A percentile compares a stretch with the other conserved stretches of the same genome.
Conservation (phyloP, 1,140 invertebrate genomes). For the Drosophila teissieri region DNA sequence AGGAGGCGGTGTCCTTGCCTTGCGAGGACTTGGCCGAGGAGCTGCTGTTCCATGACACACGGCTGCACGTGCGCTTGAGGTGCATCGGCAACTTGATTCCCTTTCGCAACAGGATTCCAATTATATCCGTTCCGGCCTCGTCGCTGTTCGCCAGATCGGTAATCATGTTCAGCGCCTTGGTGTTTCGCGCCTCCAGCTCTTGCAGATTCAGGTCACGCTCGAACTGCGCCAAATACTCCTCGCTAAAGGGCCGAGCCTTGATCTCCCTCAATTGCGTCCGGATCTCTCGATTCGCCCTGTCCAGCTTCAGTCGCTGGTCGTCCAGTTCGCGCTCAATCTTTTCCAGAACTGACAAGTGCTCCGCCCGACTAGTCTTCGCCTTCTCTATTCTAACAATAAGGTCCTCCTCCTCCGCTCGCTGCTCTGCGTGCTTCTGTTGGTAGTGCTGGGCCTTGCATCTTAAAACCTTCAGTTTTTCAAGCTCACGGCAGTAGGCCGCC, state of each 20-base stretch:
- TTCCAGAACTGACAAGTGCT: slow-evolving; percentile 57
- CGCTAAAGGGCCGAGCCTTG: slow-evolving; percentile 62
- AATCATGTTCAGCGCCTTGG: slow-evolving; percentile 79
- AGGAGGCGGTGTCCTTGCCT: slow-evolving; percentile 38
- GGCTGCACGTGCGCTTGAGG: slow-evolving; percentile 61
- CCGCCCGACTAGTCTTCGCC: slow-evolving; percentile 36
- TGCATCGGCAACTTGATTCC: slow-evolving; percentile 75
- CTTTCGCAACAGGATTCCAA: slow-evolving; percentile 63
- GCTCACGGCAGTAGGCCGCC: slow-evolving; percentile 42
- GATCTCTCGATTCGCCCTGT: slow-evolving; percentile 77
- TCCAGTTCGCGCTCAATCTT: slow-evolving; percentile 69
- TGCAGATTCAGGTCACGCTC: slow-evolving; percentile 79
- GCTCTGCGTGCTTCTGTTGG: slow-evolving; percentile 50
- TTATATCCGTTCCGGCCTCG: slow-evolving; percentile 67
- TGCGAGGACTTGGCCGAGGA: slow-evolving; percentile 57
- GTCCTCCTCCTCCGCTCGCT: slow-evolving; percentile 43
- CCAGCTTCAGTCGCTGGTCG: slow-evolving; percentile 73
- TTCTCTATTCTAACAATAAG: slow-evolving; percentile 37
- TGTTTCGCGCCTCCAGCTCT: slow-evolving; percentile 83
- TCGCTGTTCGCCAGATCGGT: slow-evolving; percentile 75
- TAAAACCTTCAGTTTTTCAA: slow-evolving; percentile 65
- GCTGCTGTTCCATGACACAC: slow-evolving; percentile 58
- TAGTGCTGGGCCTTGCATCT: slow-evolving; percentile 60
- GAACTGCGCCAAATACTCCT: slow-evolving; percentile 71
- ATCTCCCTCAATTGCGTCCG: slow-evolving; percentile 60